Evolutionary conservation across 2,888 invertebrate species (phyloP).

Genomic region (Nemotelus nigrinus): DNA sequence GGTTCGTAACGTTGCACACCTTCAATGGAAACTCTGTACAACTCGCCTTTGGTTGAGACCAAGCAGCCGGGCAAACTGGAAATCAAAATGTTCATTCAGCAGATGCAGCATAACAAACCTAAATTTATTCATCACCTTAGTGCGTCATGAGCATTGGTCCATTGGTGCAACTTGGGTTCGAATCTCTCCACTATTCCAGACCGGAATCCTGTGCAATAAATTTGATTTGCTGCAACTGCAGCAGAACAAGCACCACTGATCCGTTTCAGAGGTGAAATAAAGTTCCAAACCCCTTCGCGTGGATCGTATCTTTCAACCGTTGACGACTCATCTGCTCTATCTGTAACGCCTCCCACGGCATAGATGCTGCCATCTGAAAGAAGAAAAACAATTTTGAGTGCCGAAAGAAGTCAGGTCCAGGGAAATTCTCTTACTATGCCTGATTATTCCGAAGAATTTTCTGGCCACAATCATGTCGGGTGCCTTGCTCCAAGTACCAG

Average conservation of each 20-base stretch:
- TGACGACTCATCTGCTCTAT: not conserved
- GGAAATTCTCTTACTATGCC: conserved; percentile 28
- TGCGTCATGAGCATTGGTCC: conserved; percentile 15
- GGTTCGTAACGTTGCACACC: conserved; percentile 16
- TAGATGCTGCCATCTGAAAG: conserved; percentile 15
- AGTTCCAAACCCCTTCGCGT: conserved; percentile 30
- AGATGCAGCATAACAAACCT: not conserved
- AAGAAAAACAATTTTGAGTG: too few relatives aligned
- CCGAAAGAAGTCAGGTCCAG: not conserved
- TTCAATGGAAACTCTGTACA: conserved; percentile 27
- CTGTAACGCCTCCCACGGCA: conserved; percentile 21
- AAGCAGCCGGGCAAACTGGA: conserved; percentile 28
- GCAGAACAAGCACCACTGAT: conserved; percentile 27
- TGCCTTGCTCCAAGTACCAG: conserved; percentile 11
- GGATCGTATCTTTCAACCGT: conserved; percentile 28
- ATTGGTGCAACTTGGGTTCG: conserved; percentile 11
- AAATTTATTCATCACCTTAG: not conserved
- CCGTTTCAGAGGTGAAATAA: not conserved
- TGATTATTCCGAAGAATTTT: conserved; percentile 31
- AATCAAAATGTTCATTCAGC: not conserved
- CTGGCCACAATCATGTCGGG: conserved; percentile 10
- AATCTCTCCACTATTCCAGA: conserved; percentile 26
- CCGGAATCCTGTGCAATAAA: conserved; percentile 25
- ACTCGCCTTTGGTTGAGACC: conserved; percentile 35
- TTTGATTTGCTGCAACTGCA: conserved; percentile 22